Percentiles rank a stretch among this genome's conserved stretches.
Evolutionary conservation across 92 coral and sea anemone species (phyloP).

Genomic region (Porites divaricata): DNA sequence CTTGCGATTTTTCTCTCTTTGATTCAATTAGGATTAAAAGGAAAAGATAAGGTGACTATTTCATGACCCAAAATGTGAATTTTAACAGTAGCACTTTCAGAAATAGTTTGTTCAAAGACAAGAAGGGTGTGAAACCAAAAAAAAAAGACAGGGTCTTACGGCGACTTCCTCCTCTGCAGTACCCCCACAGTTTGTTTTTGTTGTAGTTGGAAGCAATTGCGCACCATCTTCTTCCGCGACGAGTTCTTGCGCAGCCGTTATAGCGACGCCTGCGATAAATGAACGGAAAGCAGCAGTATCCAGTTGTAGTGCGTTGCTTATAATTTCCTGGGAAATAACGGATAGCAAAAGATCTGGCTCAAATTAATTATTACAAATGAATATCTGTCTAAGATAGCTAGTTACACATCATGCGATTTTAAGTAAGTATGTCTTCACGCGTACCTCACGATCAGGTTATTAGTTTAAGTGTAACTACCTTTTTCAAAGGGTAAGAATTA

Average conservation of each 20-base stretch:
- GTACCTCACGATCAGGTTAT: too few species aligned
- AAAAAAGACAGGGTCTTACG: conserved; percentile 12
- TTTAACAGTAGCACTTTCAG: neutral
- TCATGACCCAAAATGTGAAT: too few species aligned
- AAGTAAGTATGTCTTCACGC: too few species aligned
- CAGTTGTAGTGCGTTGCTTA: conserved; percentile 20
- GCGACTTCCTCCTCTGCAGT: conserved; percentile 47
- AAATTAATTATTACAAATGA: too few species aligned
- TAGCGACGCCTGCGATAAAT: conserved; percentile 41
- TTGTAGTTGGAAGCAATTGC: conserved; percentile 42
- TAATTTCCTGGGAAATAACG: conserved; percentile 26
- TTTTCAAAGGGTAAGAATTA: neutral
- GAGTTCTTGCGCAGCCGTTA: conserved; percentile 35
- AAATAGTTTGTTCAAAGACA: neutral
- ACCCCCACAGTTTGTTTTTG: conserved; percentile 48
- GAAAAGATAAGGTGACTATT: too few species aligned
- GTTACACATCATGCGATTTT: too few species aligned
- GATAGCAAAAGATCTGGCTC: too few species aligned
- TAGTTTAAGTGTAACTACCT: neutral
- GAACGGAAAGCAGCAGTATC: conserved; percentile 48
- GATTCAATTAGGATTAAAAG: too few species aligned
- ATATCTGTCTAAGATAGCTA: too few species aligned
- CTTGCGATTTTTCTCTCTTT: too few species aligned
- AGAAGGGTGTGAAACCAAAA: neutral
- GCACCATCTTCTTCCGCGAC: conserved; percentile 35